Base-by-base conservation (phyloP, 2,797 vertebrate species). In the Cuculus canorus region DNA sequence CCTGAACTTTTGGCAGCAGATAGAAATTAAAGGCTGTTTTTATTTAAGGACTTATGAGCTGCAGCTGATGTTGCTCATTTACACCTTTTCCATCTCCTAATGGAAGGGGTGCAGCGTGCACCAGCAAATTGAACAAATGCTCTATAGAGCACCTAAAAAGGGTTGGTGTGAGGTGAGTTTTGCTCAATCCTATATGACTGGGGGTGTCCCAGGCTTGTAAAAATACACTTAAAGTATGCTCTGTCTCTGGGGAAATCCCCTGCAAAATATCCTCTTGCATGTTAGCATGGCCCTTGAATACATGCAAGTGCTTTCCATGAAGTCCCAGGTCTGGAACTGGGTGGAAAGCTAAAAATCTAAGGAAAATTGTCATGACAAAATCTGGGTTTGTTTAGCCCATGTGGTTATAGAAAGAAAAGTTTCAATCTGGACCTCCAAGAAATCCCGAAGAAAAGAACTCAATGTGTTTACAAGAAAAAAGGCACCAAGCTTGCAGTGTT, bases 401-500 rank as follows among this genome's bases (percentile, higher is more conserved):
- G 33, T 45, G 37, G 35, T 28, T 82, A 32, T 4, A 12, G 53
- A 61, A 82, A 65, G 17, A 75, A 68, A 83, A 77, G 35, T 24
- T 77, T 41, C 23, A 57, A 12, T 35, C 41, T 24, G 78, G 27
- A 52, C 12, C 50, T 70, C 28, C 24, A 79, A 77, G 69, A 11
- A 25, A 10, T 83, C 50, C 45, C 57, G 61, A 22, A 56, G 9
- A 56, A 69, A 50, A 69, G 19, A 54, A 53, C 10, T 11, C 15
- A 11, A 1, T 66, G 33, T 30, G 18, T 72, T 72, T 57, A 10
- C 3, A n/a, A 57, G 9, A 0, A 11, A 16, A 7, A 5, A 8
- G 11, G 4, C 5, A 11, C 11, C 0, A 5, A 27, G 30, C 64
- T 77, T 9, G 0, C 23, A 13, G 33, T 15, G 32, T 47, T 79